Conservation (phyloP, 2,888 invertebrate species). For the Agriopis aurantiaria region DNA sequence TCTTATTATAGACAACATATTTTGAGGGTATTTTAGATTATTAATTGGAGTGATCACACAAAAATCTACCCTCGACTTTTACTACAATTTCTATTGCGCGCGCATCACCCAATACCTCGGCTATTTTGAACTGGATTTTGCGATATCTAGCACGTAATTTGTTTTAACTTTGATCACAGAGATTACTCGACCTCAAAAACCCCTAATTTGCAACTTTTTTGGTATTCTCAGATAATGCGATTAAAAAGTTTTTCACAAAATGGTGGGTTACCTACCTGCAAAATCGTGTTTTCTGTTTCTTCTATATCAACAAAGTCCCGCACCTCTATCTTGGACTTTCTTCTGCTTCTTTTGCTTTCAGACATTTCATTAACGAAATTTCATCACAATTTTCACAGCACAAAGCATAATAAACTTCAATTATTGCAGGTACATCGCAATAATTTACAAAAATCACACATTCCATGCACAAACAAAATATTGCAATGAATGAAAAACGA, state of each 20-base stretch:
- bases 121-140: background rate
- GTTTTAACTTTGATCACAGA: background rate
- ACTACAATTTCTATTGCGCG: slow-evolving; percentile 19
- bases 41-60: background rate
- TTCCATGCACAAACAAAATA: slow-evolving; percentile 8
- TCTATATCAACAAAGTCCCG: slow-evolving; percentile 29
- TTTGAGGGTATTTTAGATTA: slow-evolving; percentile 4
- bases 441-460: slow-evolving; percentile 17
- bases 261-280: slow-evolving; percentile 45
- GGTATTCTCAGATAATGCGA: background rate
- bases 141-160: background rate
- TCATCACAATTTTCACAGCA: slow-evolving; percentile 11
- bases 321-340: slow-evolving; percentile 41
- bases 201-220: background rate
- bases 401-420: background rate
- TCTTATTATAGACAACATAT: background rate
- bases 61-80: slow-evolving; percentile 8
- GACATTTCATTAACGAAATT: slow-evolving; percentile 32
- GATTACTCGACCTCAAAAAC: background rate
- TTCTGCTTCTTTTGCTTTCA: slow-evolving; percentile 32
- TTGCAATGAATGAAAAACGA: slow-evolving; percentile 14
- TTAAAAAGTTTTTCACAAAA: slow-evolving; percentile 28
- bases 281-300: slow-evolving; percentile 18
- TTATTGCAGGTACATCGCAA: slow-evolving; percentile 22
- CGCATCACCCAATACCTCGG: background rate